Percentiles rank a stretch among this genome's conserved stretches.
These are phyloP conservation scores for Camarhynchus parvulus DNA, from an alignment of 2,113 vertebrate species.

Conservation along the genomic window DNA sequence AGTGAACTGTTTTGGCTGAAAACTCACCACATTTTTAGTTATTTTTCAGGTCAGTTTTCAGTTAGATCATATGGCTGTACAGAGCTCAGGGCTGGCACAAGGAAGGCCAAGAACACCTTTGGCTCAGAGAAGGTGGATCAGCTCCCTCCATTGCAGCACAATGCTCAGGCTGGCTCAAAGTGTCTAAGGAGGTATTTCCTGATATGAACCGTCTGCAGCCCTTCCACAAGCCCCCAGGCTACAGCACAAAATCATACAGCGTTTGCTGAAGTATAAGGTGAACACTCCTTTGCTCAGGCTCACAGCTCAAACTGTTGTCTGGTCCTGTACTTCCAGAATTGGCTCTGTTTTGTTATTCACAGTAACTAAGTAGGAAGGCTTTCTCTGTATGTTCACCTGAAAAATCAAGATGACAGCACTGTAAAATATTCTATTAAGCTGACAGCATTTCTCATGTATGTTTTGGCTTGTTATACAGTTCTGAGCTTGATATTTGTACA, in stretches of 20 bases:
- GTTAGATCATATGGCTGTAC: background rate
- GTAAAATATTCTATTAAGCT: slow-evolving; percentile 32
- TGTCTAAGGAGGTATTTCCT: background rate
- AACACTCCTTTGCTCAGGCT: background rate
- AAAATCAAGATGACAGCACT: slow-evolving; percentile 16
- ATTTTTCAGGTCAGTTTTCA: background rate
- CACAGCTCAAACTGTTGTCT: background rate
- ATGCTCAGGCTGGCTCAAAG: background rate
- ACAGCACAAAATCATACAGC: background rate
- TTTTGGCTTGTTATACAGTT: slow-evolving; percentile 43
- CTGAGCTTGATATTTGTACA: slow-evolving; percentile 30
- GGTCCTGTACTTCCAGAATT: background rate
- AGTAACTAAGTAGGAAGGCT: background rate
- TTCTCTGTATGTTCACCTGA: slow-evolving; percentile 6
- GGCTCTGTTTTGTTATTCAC: background rate
- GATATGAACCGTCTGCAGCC: background rate
- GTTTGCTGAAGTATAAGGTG: background rate
- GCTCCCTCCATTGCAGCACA: background rate
- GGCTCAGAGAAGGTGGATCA: background rate
- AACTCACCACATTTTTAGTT: background rate
- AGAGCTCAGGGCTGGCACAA: background rate
- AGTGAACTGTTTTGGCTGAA: background rate
- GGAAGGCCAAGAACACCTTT: background rate
- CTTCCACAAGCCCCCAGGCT: background rate
- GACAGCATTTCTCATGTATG: slow-evolving; percentile 29